phyloP scores from a whole-genome alignment of 2,888 invertebrate genomes.

The Ecliptopera silaceata region DNA sequence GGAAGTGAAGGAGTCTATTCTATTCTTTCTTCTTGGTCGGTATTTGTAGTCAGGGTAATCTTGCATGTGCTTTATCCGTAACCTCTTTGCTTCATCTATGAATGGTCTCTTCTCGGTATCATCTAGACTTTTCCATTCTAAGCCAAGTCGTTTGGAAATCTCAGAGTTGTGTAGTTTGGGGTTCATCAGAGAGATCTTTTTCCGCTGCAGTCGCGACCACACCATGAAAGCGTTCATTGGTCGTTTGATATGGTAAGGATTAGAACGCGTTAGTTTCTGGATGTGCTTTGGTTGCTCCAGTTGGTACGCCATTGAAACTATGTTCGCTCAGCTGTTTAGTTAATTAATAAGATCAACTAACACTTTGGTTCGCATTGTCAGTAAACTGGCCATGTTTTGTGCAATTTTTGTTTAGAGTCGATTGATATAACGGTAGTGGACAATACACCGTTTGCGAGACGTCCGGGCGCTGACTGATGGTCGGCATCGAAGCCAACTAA shows the following conservation, averaged over 20 bases:
- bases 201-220: conserved; percentile 94
- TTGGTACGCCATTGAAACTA: conserved; percentile 60
- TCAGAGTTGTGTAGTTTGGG: conserved; percentile 91
- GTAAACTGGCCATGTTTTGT: conserved; percentile 7
- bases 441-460: conserved; percentile 48
- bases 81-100: conserved; percentile 93
- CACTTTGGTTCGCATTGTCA: conserved; percentile 1
- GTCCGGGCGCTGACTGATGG: conserved; percentile 66
- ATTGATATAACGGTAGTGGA: conserved; percentile 10
- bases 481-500: conserved; percentile 65
- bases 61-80: conserved; percentile 88
- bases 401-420: conserved; percentile 11
- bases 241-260: conserved; percentile 91
- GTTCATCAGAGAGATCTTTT: conserved; percentile 92
- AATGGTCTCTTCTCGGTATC: conserved; percentile 92
- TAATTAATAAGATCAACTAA: not conserved
- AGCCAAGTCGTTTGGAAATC: conserved; percentile 91
- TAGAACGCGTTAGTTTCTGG: conserved; percentile 72
- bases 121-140: conserved; percentile 92
- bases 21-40: conserved; percentile 84
- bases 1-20: conserved; percentile 64
- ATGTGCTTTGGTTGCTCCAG: conserved; percentile 58
- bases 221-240: conserved; percentile 99
- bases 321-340: not conserved
- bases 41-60: conserved; percentile 89